Percentiles rank a stretch among this genome's conserved stretches.
Conservation (phyloP, 2,797 vertebrate genomes). For the Thalassophryne amazonica region DNA sequence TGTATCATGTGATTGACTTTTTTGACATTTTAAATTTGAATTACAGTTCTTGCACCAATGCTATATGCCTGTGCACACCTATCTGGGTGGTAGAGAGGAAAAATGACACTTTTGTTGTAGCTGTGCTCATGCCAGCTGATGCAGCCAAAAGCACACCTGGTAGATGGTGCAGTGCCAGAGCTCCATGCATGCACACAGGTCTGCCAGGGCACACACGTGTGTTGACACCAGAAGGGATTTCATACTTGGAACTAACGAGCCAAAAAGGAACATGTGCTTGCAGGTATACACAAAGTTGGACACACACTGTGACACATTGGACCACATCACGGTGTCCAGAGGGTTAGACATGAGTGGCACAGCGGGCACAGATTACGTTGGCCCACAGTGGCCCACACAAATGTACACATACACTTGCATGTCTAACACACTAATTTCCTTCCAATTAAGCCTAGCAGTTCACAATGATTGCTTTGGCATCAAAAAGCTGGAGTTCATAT, state of each 20-base stretch:
- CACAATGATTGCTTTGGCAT: slow-evolving; percentile 36
- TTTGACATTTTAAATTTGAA: too few species aligned
- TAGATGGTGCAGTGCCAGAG: slow-evolving; percentile 36
- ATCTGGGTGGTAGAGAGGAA: slow-evolving; percentile 8
- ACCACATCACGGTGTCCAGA: slow-evolving; percentile 36
- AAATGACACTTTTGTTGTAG: slow-evolving; percentile 7
- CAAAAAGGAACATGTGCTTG: slow-evolving; percentile 35
- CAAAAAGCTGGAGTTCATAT: slow-evolving; percentile 9
- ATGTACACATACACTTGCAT: not conserved
- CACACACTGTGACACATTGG: slow-evolving; percentile 34
- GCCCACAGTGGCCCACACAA: slow-evolving; percentile 25
- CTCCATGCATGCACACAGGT: slow-evolving; percentile 11
- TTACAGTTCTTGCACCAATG: too few species aligned
- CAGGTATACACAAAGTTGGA: slow-evolving; percentile 33
- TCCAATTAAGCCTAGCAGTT: slow-evolving; percentile 56
- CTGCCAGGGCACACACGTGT: slow-evolving; percentile 16
- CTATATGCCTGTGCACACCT: too few species aligned
- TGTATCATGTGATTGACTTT: not conserved
- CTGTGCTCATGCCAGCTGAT: slow-evolving; percentile 16
- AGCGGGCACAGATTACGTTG: slow-evolving; percentile 61
- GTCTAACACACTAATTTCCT: slow-evolving; percentile 29
- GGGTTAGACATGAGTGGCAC: slow-evolving; percentile 54
- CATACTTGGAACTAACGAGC: slow-evolving; percentile 34
- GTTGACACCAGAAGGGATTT: slow-evolving; percentile 20
- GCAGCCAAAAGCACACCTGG: slow-evolving; percentile 44